Evolutionary conservation across 2,797 vertebrate species (phyloP).

Genomic region (Mormyrops boulengeri): DNA sequence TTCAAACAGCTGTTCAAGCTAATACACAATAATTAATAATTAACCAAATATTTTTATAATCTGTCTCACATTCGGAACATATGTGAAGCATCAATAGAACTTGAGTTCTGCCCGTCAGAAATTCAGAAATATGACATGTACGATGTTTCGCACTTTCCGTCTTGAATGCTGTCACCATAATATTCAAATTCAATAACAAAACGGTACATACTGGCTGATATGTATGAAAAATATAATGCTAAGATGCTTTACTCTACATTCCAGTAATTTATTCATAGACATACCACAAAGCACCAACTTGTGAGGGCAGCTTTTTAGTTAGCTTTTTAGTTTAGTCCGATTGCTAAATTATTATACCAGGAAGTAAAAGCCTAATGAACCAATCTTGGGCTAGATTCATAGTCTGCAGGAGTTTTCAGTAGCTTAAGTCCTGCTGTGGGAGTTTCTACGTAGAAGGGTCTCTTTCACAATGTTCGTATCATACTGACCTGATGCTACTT

Average conservation of each 20-base stretch:
- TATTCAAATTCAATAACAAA: not conserved
- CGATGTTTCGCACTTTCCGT: not conserved
- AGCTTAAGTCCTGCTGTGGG: not conserved
- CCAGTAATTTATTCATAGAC: not conserved
- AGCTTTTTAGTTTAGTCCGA: not conserved
- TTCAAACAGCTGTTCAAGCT: not conserved
- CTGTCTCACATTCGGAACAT: not conserved
- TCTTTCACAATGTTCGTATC: constrained; percentile 29
- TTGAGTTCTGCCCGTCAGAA: not conserved
- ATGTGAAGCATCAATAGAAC: not conserved
- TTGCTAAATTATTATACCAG: not conserved
- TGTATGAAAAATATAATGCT: not conserved
- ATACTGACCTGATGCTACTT: constrained; percentile 31
- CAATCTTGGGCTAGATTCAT: not conserved
- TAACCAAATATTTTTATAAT: not conserved
- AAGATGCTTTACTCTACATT: not conserved
- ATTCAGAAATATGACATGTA: not conserved
- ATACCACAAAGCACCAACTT: not conserved
- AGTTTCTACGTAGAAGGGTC: constrained; percentile 17
- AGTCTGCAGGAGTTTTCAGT: not conserved
- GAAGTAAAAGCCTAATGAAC: not conserved
- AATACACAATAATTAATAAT: not conserved
- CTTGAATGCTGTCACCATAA: not conserved
- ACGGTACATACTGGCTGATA: not conserved
- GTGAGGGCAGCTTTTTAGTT: not conserved